phyloP scores from a whole-genome alignment of 2,113 vertebrate species.

The Pachyramphus minor region DNA sequence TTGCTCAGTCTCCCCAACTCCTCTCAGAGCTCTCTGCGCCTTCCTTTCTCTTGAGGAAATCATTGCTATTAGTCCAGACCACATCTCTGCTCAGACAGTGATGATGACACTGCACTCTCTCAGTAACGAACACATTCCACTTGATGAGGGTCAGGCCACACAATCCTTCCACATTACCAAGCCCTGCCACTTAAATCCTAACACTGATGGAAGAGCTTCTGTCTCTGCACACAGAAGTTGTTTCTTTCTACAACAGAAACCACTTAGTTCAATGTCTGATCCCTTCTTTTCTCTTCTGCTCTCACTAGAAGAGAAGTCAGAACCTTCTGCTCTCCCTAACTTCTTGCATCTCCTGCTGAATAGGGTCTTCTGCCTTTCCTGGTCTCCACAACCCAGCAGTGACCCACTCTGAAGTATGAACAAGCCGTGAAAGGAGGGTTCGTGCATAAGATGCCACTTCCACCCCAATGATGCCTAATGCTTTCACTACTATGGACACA shows the following conservation, averaged over 20 bases:
- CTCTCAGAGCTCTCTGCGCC: neutral
- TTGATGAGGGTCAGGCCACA: neutral
- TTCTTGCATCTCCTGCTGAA: neutral
- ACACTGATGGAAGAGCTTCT: neutral
- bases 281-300: neutral
- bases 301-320: neutral
- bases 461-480: neutral
- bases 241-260: neutral
- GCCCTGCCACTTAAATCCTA: neutral
- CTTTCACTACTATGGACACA: neutral
- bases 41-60: neutral
- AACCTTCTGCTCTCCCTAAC: neutral
- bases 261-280: neutral
- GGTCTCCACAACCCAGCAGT: neutral
- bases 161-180: neutral
- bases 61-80: neutral
- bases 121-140: neutral
- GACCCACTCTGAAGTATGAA: neutral
- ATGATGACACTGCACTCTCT: neutral
- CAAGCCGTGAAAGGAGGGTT: neutral
- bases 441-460: neutral
- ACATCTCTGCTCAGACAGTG: neutral
- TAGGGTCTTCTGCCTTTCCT: neutral
- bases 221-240: neutral
- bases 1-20: neutral